These are phyloP conservation scores for Itoplectis maculator DNA, from an alignment of 2,888 invertebrate species.

Conservation along the genomic window DNA sequence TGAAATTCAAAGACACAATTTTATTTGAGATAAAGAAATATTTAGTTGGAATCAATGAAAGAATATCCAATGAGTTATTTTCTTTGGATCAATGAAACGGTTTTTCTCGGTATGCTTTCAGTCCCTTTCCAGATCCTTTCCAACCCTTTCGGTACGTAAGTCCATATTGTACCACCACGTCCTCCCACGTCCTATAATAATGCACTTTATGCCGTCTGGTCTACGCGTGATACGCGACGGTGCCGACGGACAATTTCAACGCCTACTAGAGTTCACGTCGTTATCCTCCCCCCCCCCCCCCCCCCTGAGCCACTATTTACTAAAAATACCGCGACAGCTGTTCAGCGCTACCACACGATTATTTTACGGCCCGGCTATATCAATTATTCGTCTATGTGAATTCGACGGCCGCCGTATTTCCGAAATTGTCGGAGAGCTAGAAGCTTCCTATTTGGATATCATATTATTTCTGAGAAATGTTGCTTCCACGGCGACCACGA, in stretches of 20 bases:
- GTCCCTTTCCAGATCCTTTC: constrained; percentile 24
- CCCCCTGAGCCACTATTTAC: constrained; percentile 39
- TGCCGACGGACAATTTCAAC: constrained; percentile 49
- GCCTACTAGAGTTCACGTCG: neutral
- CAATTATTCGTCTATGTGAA: too few species aligned
- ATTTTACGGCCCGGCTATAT: constrained; percentile 44
- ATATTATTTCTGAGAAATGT: too few species aligned
- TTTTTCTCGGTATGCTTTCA: too few species aligned
- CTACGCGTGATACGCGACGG: constrained; percentile 31
- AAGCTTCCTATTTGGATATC: too few species aligned
- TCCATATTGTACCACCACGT: neutral
- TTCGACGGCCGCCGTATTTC: too few species aligned
- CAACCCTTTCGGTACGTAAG: constrained; percentile 39
- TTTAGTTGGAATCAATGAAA: too few species aligned
- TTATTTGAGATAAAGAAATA: too few species aligned
- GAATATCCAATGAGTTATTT: too few species aligned
- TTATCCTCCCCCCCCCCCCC: constrained; percentile 12
- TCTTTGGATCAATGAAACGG: too few species aligned
- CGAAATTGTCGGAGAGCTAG: too few species aligned
- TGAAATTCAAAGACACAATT: too few species aligned
- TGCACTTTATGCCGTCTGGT: neutral
- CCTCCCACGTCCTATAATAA: neutral
- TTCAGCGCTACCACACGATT: constrained; percentile 38
- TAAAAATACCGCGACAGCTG: constrained; percentile 53
- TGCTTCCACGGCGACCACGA: too few species aligned